phyloP scores from a whole-genome alignment of 2,113 vertebrate species.

The Hemichromis elongatus region DNA sequence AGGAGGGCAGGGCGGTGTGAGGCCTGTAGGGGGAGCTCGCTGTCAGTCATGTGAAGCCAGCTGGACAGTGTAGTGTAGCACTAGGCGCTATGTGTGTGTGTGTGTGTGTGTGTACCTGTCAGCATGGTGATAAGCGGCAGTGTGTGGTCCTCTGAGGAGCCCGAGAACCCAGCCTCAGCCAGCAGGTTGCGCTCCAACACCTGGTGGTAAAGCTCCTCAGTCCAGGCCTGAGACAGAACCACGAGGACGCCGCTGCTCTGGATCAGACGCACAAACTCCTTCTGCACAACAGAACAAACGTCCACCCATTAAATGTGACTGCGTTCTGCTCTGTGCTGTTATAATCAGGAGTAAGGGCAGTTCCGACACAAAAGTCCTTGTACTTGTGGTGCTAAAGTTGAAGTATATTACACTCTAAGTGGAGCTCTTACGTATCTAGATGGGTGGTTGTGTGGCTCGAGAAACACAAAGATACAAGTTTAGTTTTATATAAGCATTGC shows the following conservation, averaged over 20 bases:
- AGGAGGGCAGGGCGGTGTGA: background rate
- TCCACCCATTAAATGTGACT: background rate
- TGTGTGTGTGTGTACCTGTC: constrained; percentile 73
- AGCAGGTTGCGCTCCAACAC: constrained; percentile 91
- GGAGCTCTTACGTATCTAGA: background rate
- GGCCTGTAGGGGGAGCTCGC: background rate
- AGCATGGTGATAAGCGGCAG: constrained; percentile 91
- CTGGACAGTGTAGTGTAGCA: background rate
- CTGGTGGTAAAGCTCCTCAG: constrained; percentile 92
- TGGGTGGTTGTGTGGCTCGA: background rate
- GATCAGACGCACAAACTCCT: constrained; percentile 90
- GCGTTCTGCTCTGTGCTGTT: background rate
- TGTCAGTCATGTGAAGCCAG: background rate
- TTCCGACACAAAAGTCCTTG: background rate
- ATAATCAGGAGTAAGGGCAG: background rate
- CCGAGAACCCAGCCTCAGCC: constrained; percentile 90
- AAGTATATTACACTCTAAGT: background rate
- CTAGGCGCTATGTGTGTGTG: fast-evolving
- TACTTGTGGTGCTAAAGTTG: background rate
- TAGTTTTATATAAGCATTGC: too few relatives aligned
- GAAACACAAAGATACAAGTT: background rate
- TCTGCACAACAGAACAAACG: constrained; percentile 62
- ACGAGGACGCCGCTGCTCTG: constrained; percentile 90
- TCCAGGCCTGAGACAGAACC: constrained; percentile 92
- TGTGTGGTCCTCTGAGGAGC: constrained; percentile 79